These are phyloP conservation scores for Myotis findleyi DNA, from an alignment of 2,797 vertebrate genomes.

Conservation along the genomic window DNA sequence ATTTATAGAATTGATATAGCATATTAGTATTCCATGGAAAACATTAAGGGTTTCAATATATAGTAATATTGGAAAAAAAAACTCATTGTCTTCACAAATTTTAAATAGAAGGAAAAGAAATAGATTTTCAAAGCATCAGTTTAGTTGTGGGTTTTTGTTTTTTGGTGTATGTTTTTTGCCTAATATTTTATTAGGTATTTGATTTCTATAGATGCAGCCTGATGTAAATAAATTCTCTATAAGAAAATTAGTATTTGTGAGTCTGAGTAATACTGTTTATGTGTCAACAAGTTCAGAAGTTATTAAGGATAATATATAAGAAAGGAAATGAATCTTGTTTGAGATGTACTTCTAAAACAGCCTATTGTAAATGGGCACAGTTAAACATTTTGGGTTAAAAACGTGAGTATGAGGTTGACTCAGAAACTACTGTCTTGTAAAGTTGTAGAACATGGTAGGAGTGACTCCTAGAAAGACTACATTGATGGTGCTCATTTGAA, in stretches of 20 bases:
- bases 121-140: slow-evolving; percentile 57
- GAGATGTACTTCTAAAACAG: slow-evolving; percentile 79
- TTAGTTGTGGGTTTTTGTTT: background rate
- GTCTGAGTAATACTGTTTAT: slow-evolving; percentile 81
- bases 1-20: slow-evolving; percentile 43
- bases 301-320: slow-evolving; percentile 84
- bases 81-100: slow-evolving; percentile 64
- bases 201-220: slow-evolving; percentile 64
- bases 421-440: slow-evolving; percentile 84
- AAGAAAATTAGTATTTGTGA: slow-evolving; percentile 75
- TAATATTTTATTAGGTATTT: slow-evolving; percentile 63
- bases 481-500: slow-evolving; percentile 87
- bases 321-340: slow-evolving; percentile 85
- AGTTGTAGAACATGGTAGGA: slow-evolving; percentile 85
- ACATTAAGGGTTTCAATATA: slow-evolving; percentile 51
- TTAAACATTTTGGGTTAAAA: slow-evolving; percentile 89
- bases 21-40: slow-evolving; percentile 62
- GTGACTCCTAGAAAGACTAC: slow-evolving; percentile 86
- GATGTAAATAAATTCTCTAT: slow-evolving; percentile 71
- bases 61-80: background rate
- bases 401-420: slow-evolving; percentile 88
- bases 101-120: slow-evolving; percentile 56
- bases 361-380: slow-evolving; percentile 87
- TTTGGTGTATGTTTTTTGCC: slow-evolving; percentile 30
- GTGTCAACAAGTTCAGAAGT: slow-evolving; percentile 85